A percentile compares a stretch with the other conserved stretches of the same genome.
phyloP scores from a whole-genome alignment of 2,888 invertebrate species.

The Papilio protenor region DNA sequence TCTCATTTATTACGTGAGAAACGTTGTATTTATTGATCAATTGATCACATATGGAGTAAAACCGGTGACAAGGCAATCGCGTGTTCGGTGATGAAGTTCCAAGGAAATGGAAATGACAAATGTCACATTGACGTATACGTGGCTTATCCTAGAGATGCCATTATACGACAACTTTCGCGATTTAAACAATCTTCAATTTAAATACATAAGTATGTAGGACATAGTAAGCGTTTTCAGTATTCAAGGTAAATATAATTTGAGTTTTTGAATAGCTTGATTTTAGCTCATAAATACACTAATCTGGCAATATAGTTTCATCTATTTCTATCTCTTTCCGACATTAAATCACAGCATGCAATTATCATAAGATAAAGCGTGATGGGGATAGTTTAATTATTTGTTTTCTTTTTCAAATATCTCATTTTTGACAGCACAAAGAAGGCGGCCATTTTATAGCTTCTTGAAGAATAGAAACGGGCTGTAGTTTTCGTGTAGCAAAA shows the following conservation, averaged over 20 bases:
- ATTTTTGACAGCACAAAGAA: constrained; percentile 82
- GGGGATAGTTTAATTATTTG: constrained; percentile 76
- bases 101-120: constrained; percentile 31
- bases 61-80: constrained; percentile 67
- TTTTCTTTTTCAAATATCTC: constrained; percentile 77
- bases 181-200: background rate
- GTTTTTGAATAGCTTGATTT: background rate
- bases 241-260: background rate
- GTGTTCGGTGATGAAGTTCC: constrained; percentile 68
- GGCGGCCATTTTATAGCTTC: constrained; percentile 82
- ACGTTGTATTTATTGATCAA: constrained; percentile 52
- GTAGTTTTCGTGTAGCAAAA: constrained; percentile 61
- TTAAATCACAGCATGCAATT: constrained; percentile 60
- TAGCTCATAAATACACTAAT: background rate
- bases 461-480: constrained; percentile 69
- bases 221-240: background rate
- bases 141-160: background rate
- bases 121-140: constrained; percentile 16
- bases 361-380: constrained; percentile 69
- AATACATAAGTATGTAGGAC: background rate
- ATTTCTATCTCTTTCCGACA: constrained; percentile 63
- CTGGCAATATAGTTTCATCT: constrained; percentile 14
- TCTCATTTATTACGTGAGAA: constrained; percentile 69
- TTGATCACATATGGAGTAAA: constrained; percentile 59
- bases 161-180: background rate